Conservation (phyloP, 2,797 vertebrate genomes). For the Macrochelys suwanniensis region DNA sequence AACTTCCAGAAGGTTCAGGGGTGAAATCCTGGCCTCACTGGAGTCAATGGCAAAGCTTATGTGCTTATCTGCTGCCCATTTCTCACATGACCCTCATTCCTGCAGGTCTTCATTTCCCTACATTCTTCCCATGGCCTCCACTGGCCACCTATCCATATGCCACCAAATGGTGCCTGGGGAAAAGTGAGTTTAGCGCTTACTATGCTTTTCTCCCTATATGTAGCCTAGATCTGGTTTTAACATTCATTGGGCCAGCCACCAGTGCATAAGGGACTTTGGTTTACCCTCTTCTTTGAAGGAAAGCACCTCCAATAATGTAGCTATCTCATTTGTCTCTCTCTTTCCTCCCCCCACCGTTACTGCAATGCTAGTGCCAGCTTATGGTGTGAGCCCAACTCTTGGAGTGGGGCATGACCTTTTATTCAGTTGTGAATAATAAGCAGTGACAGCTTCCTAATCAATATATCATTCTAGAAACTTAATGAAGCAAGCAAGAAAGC, state of each 20-base stretch:
- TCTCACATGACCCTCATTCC: slow-evolving; percentile 8
- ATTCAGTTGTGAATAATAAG: slow-evolving; percentile 74
- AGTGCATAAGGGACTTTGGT: not conserved
- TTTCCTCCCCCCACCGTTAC: slow-evolving; percentile 43
- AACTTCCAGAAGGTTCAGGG: not conserved
- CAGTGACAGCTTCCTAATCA: slow-evolving; percentile 78
- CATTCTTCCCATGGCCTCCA: accelerated
- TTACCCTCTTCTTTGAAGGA: not conserved
- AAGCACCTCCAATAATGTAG: not conserved
- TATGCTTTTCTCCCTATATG: not conserved
- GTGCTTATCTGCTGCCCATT: slow-evolving; percentile 7
- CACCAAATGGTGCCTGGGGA: not conserved
- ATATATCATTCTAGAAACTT: slow-evolving; percentile 72
- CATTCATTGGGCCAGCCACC: not conserved
- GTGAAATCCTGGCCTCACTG: not conserved
- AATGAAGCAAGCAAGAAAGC: slow-evolving; percentile 74
- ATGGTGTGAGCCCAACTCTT: slow-evolving; percentile 71
- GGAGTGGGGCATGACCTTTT: slow-evolving; percentile 74
- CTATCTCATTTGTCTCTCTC: slow-evolving; percentile 33
- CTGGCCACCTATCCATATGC: not conserved
- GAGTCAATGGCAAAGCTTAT: not conserved
- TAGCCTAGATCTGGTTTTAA: not conserved
- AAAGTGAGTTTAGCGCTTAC: not conserved
- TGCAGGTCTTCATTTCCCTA: not conserved
- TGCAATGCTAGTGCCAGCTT: slow-evolving; percentile 8